Base-by-base conservation (phyloP, 2,888 invertebrate genomes). In the Melanostoma scalare region DNA sequence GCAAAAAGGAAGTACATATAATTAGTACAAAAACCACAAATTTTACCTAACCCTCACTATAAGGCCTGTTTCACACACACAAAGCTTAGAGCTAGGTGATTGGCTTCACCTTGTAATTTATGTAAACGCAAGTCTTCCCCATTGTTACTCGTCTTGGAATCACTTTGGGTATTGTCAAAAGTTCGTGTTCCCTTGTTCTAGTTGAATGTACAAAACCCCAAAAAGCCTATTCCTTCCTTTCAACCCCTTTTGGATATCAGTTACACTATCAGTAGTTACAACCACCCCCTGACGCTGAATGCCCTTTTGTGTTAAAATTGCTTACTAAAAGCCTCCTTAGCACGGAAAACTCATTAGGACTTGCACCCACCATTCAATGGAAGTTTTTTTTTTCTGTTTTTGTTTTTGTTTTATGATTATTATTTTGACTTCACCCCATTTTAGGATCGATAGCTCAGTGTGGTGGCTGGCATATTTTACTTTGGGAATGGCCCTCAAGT, bases 401-500 rank as follows among this genome's bases (percentile, higher is more conserved):
- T n/a, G n/a, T n/a, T n/a, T 20, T 20, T 20, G 20, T 20, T 20
- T 20, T 20, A 20, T 20, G 20, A 20, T 1, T 20, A 20, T 20
- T 20, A 20, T 10, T 36, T 9, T 42, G 35, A 33, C 42, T 36
- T 6, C 38, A 50, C 40, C 33, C 38, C 10, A 36, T 53, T 60
- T 36, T 9, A 3, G 36, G 33, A 65, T 65, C 72, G 50, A 78
- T 72, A 52, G 8, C 65, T 58, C 72, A 46, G 56, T 50, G 20
- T 20, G 20, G 20, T 20, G 20, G 20, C 20, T 50, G 63, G 72
- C 60, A 73, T 67, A 73, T 73, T 73, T 38, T 35, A 55, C 36
- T 61, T 42, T 10, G n/a, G 65, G 60, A 78, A 78, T 61, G 67
- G 46, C 73, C 56, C 60, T 44, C 67, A 78, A 78, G 78, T 73